Evolutionary conservation across 2,888 invertebrate genomes (phyloP), one percentile per base, ranked within the genome.

Genomic region (Pachliopta kotzebuea): DNA sequence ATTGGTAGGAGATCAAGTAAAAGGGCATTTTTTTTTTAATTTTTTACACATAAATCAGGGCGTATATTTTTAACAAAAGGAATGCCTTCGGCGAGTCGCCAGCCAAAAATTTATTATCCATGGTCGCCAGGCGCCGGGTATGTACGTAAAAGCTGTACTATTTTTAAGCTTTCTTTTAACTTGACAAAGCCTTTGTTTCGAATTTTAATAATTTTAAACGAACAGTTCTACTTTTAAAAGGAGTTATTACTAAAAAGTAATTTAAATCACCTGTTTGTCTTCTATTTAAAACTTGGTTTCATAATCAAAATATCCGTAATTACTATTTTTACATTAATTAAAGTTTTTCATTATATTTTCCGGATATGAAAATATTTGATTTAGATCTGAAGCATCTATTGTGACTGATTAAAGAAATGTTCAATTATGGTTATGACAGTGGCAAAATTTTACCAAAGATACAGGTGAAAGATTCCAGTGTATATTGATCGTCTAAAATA

Each of bases 81-180:
- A 56, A 60, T 31, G 52, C 45, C 60, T 60, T 56, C 42, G 52
- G 26, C 18, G 60, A 65, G 56, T 56, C 20, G 60, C 45, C 52
- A 18, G 56, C 52, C 55, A 50, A 53, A 60, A 65, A 65, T 65
- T 65, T 65, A 65, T 65, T 65, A 65, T 60, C 65, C 60, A 42
- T 45, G 42, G 65, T 65, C 37, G 56, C 64, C 56, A 60, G 60
- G 50, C 56, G 56, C 60, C 53, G 52, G 60, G 50, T 21, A 53
- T 56, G 60, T 60, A 60, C 60, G 53, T 60, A 56, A 56, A 60
- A 65, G 56, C 56, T 56, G 37, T 26, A 60, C 56, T 50, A 60
- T 63, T 63, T 63, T 64, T 50, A 26, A 52, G 52, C 56, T 31
- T 56, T 60, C 59, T 64, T 52, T 64, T 56, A 59, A 56, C 42